phyloP scores from a whole-genome alignment of 2,113 vertebrate genomes.

The Catharus fuscescens region DNA sequence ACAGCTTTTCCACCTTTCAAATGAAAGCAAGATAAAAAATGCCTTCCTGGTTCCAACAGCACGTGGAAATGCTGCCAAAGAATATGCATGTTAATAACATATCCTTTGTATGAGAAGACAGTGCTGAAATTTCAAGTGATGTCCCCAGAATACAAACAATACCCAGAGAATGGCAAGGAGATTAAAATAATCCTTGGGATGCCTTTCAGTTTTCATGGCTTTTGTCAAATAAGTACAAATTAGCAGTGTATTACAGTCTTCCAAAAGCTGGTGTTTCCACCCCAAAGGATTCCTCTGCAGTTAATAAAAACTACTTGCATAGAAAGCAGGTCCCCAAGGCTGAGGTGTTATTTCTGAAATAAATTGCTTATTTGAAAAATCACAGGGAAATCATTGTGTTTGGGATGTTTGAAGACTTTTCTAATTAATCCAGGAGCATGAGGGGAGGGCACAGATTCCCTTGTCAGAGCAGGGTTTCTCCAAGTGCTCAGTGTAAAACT shows the following conservation, averaged over 20 bases:
- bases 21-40: slow-evolving; percentile 53
- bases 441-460: not conserved
- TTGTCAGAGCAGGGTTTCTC: not conserved
- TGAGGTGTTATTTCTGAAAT: slow-evolving; percentile 52
- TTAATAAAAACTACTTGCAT: slow-evolving; percentile 36
- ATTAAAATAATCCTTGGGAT: slow-evolving; percentile 49
- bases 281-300: not conserved
- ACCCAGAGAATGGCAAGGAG: slow-evolving; percentile 1
- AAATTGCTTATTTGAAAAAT: slow-evolving; percentile 53
- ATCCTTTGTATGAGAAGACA: slow-evolving; percentile 11
- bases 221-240: slow-evolving; percentile 46
- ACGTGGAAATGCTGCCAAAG: slow-evolving; percentile 12
- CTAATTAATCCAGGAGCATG: not conserved
- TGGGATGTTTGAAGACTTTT: slow-evolving; percentile 15
- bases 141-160: slow-evolving; percentile 46
- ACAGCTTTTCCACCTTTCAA: slow-evolving; percentile 48
- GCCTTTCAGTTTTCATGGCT: not conserved
- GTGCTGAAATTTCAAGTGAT: slow-evolving; percentile 20
- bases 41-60: slow-evolving; percentile 32
- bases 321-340: slow-evolving; percentile 25
- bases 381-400: not conserved
- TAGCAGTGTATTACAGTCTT: not conserved
- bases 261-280: not conserved
- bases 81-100: slow-evolving; percentile 31
- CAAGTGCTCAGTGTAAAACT: not conserved